These are phyloP conservation scores for Tadarida brasiliensis DNA, from an alignment of 2,797 vertebrate species.

Conservation along the genomic window DNA sequence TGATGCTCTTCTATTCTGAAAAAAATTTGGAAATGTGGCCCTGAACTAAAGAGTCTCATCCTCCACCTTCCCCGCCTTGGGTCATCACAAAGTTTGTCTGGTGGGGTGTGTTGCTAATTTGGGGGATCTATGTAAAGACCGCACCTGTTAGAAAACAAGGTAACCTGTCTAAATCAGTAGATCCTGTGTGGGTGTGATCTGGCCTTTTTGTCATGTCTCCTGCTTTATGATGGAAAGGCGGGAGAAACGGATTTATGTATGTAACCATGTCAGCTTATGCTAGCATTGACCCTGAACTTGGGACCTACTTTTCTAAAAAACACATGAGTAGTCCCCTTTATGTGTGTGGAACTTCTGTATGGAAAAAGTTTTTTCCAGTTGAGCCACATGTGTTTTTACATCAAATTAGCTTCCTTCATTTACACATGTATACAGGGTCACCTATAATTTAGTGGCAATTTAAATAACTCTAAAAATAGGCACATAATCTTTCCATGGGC, in stretches of 20 bases:
- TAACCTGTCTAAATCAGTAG: background rate
- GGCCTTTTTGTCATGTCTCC: background rate
- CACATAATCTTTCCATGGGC: background rate
- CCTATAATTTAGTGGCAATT: slow-evolving; percentile 52
- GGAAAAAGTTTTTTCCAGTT: slow-evolving; percentile 23
- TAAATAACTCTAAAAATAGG: slow-evolving; percentile 51
- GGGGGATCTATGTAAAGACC: background rate
- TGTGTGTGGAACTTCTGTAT: background rate
- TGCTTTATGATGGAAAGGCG: background rate
- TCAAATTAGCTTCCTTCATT: slow-evolving; percentile 41
- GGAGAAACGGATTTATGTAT: background rate
- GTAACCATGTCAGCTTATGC: background rate
- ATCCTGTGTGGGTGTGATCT: background rate
- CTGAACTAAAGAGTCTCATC: background rate
- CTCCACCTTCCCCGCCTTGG: too few species aligned
- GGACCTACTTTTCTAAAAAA: background rate
- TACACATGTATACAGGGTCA: background rate
- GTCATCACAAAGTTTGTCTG: background rate
- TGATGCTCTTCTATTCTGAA: background rate
- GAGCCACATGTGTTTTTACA: slow-evolving; percentile 59
- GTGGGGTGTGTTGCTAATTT: background rate
- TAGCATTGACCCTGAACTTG: background rate
- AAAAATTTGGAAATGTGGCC: background rate
- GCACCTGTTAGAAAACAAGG: background rate
- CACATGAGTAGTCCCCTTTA: background rate